Base-by-base conservation (phyloP, 2,888 invertebrate genomes). In the Drosophila neoperkinsi region DNA sequence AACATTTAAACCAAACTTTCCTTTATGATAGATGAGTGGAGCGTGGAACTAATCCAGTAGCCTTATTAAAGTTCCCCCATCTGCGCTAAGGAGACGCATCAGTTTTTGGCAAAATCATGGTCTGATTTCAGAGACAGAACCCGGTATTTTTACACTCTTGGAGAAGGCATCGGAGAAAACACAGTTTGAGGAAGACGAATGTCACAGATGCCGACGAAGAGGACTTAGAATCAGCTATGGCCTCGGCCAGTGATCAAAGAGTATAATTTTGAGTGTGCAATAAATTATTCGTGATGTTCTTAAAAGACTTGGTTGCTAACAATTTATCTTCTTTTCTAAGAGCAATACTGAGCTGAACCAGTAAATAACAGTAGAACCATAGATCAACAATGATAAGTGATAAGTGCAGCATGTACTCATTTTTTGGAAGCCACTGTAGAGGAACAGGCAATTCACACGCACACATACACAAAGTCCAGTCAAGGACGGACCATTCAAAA, bases 71-170 rank as follows among this genome's bases (percentile, higher is more conserved):
- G 96, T 98, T n/a, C 97, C 98, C 0, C 95, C 96, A 1, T 97
- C 97, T 0, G 95, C 97, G 28, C 93, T 99, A 25, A 94, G 98
- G 67, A 95, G 98, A 64, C 97, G 98, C 93, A 97, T 99, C 51
- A 95, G 96, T 5, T 98, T 97, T 91, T 99, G 99, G 99, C 97
- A 98, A 90, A 97, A 97, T n/a, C 97, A 98, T 93, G 98, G 98
- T 0, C 93, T 98, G 13, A 94, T 99, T 73, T 95, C 95, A 68
- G 98, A 98, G 92, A 95, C 95, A 18, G 94, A 95, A 58, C 94
- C 95, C 0, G 98, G 98, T 91, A 94, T 95, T 4, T 98, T 96
- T 92, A 94, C 95, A 21, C 93, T 97, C 55, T 94, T 96, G 51
- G 97, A 97, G 91, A 95, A 95, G 80, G 94, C 94, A 56, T 93